These are phyloP conservation scores for Galleria mellonella DNA, from an alignment of 1,140 invertebrate species.

Conservation along the genomic window DNA sequence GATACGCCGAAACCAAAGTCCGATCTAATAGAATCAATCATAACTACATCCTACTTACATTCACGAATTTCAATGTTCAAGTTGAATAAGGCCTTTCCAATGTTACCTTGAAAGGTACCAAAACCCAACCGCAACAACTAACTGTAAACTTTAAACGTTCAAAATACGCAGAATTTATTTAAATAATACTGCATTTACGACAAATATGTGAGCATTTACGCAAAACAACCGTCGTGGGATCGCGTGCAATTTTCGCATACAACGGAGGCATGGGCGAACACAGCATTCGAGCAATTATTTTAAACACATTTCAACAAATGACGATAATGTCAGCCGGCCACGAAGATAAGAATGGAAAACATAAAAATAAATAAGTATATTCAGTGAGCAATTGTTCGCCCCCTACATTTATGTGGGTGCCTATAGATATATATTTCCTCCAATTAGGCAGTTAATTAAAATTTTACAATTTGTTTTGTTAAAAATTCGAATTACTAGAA, in stretches of 20 bases:
- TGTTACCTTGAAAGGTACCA: neutral
- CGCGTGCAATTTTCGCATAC: conserved; percentile 67
- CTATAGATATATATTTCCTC: no score
- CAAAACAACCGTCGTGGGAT: conserved; percentile 48
- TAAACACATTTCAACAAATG: conserved; percentile 74
- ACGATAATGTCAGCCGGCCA: conserved; percentile 62
- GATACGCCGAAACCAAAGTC: conserved; percentile 60
- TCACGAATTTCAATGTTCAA: conserved; percentile 17
- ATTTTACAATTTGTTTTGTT: no score
- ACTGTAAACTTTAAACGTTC: conserved; percentile 29
- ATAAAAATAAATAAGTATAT: conserved; percentile 34
- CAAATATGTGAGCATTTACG: conserved; percentile 70
- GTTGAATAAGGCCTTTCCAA: conserved; percentile 16
- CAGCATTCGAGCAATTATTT: conserved; percentile 65
- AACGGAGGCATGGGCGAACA: conserved; percentile 51
- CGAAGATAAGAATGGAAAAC: conserved; percentile 52
- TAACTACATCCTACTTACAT: conserved; percentile 43
- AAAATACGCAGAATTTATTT: conserved; percentile 21
- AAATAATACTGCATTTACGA: conserved; percentile 48
- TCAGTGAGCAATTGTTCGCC: conserved; percentile 42
- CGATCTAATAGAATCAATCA: conserved; percentile 68
- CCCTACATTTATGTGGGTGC: conserved; percentile 16
- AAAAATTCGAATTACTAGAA: neutral
- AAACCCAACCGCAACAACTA: conserved; percentile 8
- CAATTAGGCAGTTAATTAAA: no score